Evolutionary conservation across 1,140 invertebrate species (phyloP).

Genomic region (Hormaphis cornu): DNA sequence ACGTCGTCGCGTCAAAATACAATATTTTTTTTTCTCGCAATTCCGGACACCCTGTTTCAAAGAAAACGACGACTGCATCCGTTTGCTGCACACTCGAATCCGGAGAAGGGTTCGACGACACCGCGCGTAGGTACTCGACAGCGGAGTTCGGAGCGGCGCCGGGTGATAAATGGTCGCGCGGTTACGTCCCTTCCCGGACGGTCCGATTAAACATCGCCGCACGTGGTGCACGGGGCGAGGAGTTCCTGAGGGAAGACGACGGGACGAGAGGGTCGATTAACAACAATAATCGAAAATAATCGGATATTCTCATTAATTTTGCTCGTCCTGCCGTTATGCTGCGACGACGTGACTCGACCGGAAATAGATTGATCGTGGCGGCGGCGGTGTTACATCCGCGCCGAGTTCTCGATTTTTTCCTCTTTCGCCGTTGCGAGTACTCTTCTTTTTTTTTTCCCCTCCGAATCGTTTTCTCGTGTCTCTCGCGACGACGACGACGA

Average conservation of each 20-base stretch:
- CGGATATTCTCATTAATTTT: slow-evolving; percentile 15
- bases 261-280: neutral
- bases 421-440: no score
- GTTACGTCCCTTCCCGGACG: neutral
- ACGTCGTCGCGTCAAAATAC: no score
- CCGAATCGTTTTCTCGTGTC: neutral
- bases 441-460: neutral
- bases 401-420: neutral
- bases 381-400: neutral
- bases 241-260: no score
- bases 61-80: no score
- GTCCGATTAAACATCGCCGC: neutral
- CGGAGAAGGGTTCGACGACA: slow-evolving; percentile 8
- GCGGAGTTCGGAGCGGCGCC: no score
- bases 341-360: neutral
- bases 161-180: slow-evolving; percentile 15
- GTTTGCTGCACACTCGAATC: no score
- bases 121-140: no score
- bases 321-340: neutral
- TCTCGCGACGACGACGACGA: neutral
- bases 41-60: no score
- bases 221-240: neutral
- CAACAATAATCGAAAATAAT: slow-evolving; percentile 24
- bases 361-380: slow-evolving; percentile 1
- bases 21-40: no score